These are phyloP conservation scores for Rhinichthys osculus DNA, from an alignment of 2,797 vertebrate species.

Conservation along the genomic window DNA sequence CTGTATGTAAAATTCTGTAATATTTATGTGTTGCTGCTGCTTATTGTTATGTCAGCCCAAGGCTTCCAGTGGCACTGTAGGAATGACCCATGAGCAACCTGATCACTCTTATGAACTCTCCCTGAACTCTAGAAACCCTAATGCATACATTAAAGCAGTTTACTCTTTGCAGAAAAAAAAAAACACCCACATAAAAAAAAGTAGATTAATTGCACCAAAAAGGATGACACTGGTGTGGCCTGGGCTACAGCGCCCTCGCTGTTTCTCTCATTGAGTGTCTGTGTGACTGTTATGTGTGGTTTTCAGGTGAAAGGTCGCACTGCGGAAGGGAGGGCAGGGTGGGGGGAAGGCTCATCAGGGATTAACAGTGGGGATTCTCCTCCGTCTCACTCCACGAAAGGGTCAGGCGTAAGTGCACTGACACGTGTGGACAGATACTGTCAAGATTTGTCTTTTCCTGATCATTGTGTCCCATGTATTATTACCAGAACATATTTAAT, in stretches of 20 bases:
- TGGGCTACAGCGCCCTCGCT: not conserved
- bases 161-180: not conserved
- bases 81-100: slow-evolving; percentile 42
- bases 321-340: slow-evolving; percentile 24
- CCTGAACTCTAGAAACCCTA: slow-evolving; percentile 43
- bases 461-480: slow-evolving; percentile 6
- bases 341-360: slow-evolving; percentile 46
- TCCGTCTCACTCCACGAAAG: slow-evolving; percentile 50
- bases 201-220: slow-evolving; percentile 1
- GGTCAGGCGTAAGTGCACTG: slow-evolving; percentile 54
- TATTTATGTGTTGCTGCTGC: not conserved
- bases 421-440: slow-evolving; percentile 49
- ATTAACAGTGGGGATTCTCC: slow-evolving; percentile 65
- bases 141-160: slow-evolving; percentile 14
- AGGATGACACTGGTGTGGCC: not conserved
- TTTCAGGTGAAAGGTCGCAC: slow-evolving; percentile 66
- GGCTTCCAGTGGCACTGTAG: slow-evolving; percentile 29
- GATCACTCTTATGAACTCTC: slow-evolving; percentile 55
- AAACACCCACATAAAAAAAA: not conserved
- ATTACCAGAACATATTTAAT: slow-evolving; percentile 14
- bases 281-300: slow-evolving; percentile 45
- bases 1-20: not conserved
- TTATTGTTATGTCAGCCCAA: slow-evolving; percentile 11
- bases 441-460: slow-evolving; percentile 22
- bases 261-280: slow-evolving; percentile 23